Evolutionary conservation across 2,113 vertebrate species (phyloP).

Genomic region (Tupaia tana): DNA sequence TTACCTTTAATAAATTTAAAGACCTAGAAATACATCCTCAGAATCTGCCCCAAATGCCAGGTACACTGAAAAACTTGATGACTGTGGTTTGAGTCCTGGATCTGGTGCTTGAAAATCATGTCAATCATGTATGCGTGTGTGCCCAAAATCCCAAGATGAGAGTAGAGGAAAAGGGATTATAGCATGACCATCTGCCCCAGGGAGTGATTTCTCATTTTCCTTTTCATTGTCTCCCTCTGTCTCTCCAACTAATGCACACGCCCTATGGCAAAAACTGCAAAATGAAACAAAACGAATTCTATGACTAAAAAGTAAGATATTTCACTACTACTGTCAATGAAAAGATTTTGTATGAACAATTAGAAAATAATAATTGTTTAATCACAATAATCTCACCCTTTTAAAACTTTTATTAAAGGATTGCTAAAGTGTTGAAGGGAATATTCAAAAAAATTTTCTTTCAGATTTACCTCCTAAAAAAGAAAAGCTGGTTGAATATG

Average conservation of each 20-base stretch:
- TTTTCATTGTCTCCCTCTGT: too few relatives aligned
- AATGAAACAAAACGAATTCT: neutral
- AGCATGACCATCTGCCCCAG: too few relatives aligned
- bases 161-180: too few relatives aligned
- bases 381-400: neutral
- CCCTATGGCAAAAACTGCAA: too few relatives aligned
- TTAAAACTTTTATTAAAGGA: neutral
- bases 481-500: neutral
- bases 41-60: neutral
- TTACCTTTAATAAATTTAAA: constrained; percentile 13
- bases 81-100: too few relatives aligned
- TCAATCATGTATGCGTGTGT: too few relatives aligned
- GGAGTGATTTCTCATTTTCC: too few relatives aligned
- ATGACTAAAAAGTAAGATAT: neutral
- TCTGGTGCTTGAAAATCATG: too few relatives aligned
- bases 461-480: neutral
- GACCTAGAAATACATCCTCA: neutral
- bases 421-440: neutral
- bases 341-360: neutral
- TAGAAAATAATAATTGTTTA: neutral
- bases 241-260: too few relatives aligned
- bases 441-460: neutral
- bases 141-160: too few relatives aligned
- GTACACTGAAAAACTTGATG: neutral
- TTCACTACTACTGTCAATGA: neutral